Conservation (phyloP, 2,888 invertebrate species). For the Eristalis intricaria region DNA sequence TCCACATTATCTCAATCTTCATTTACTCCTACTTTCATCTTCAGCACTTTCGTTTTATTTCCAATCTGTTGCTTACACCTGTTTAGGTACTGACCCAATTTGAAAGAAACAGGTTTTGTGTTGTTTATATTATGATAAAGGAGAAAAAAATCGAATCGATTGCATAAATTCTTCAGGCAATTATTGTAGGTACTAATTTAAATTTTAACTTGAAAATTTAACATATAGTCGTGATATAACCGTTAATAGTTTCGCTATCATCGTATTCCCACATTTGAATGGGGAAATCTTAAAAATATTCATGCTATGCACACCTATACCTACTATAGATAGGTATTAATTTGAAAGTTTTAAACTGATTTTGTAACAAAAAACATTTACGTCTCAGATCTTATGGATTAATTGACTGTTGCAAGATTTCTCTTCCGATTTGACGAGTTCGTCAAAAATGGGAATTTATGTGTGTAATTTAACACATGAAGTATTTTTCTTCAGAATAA, state of each 20-base stretch:
- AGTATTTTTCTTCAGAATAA: no score
- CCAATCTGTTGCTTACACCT: conserved; percentile 66
- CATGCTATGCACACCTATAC: conserved; percentile 25
- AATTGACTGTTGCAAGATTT: not conserved
- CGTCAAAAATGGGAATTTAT: not conserved
- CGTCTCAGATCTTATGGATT: conserved; percentile 1
- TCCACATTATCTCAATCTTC: conserved; percentile 58
- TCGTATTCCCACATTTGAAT: conserved; percentile 27
- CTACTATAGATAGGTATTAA: conserved; percentile 4
- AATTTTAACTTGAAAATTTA: conserved; percentile 60
- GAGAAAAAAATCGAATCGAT: conserved; percentile 44
- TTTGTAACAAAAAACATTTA: conserved; percentile 36
- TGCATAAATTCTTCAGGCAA: conserved; percentile 61
- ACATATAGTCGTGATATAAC: conserved; percentile 54
- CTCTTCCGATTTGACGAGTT: not conserved
- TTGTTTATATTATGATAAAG: conserved; percentile 45
- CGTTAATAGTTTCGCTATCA: conserved; percentile 41
- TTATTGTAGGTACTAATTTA: conserved; percentile 61
- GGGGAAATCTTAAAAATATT: conserved; percentile 53
- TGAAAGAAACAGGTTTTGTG: conserved; percentile 50
- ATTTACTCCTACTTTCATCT: conserved; percentile 64
- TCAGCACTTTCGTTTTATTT: conserved; percentile 70
- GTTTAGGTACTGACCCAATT: conserved; percentile 67
- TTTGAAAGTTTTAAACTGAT: conserved; percentile 52
- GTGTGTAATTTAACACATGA: not conserved